These are phyloP conservation scores for Lota lota DNA, from an alignment of 2,113 vertebrate genomes.

Conservation along the genomic window DNA sequence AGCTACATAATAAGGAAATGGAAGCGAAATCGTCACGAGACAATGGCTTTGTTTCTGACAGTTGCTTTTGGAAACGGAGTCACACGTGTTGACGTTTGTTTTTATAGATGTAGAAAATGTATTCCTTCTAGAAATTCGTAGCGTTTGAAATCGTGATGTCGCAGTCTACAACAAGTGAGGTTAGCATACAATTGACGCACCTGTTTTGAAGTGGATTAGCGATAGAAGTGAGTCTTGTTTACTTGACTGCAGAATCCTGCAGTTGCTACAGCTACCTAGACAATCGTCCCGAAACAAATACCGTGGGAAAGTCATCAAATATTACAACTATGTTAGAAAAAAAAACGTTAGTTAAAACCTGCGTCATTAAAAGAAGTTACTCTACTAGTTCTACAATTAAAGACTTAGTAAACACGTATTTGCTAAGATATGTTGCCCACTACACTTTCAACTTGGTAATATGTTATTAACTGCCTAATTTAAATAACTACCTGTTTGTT, in stretches of 20 bases:
- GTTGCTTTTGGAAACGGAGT: constrained; percentile 54
- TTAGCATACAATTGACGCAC: constrained; percentile 1
- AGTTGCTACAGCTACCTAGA: too few relatives aligned
- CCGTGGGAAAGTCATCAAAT: too few relatives aligned
- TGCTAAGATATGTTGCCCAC: too few relatives aligned
- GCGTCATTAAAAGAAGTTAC: too few relatives aligned
- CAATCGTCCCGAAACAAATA: too few relatives aligned
- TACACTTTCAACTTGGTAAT: neutral
- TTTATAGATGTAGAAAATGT: constrained; percentile 14
- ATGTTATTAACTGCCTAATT: too few relatives aligned
- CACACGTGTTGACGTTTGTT: constrained; percentile 57
- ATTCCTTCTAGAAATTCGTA: neutral
- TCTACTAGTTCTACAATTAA: too few relatives aligned
- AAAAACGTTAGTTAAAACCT: neutral
- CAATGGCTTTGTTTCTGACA: constrained; percentile 63
- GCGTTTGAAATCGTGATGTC: too few relatives aligned
- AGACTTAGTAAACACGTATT: too few relatives aligned
- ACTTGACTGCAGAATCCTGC: too few relatives aligned
- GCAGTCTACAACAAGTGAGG: neutral
- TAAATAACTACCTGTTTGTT: neutral
- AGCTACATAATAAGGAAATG: constrained; percentile 78
- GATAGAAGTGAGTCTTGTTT: too few relatives aligned
- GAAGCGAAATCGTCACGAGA: constrained; percentile 74
- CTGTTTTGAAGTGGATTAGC: constrained; percentile 10
- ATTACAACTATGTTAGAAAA: neutral